phyloP scores from a whole-genome alignment of 2,113 vertebrate species.

The Danionella cerebrum region DNA sequence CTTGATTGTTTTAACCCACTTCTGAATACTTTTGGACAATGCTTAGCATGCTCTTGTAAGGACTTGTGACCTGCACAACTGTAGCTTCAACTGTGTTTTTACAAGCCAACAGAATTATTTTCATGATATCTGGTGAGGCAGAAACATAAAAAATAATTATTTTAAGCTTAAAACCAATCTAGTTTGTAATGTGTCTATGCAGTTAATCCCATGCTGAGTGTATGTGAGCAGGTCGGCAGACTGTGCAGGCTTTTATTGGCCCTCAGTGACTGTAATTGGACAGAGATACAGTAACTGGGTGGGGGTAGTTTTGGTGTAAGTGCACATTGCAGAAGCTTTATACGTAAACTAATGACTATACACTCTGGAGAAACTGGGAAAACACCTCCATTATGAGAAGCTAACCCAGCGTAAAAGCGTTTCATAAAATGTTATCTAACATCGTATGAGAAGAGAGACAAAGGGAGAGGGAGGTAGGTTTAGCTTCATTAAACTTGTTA shows the following conservation, averaged over 20 bases:
- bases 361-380: not conserved
- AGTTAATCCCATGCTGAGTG: not conserved
- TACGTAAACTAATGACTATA: conserved; percentile 10
- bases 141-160: too few species aligned
- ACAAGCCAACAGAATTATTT: too few species aligned
- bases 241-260: not conserved
- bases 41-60: too few species aligned
- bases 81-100: too few species aligned
- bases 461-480: not conserved
- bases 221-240: not conserved
- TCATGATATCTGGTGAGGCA: too few species aligned
- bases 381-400: conserved; percentile 12
- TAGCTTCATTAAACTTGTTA: too few species aligned
- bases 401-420: not conserved
- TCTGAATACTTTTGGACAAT: too few species aligned
- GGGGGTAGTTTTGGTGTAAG: not conserved
- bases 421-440: conserved; percentile 1
- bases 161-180: too few species aligned
- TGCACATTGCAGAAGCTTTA: conserved; percentile 11
- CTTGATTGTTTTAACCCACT: too few species aligned
- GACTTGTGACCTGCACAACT: too few species aligned
- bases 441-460: not conserved
- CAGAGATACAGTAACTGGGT: conserved; percentile 17
- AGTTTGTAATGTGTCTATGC: too few species aligned
- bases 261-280: conserved; percentile 16